Evolutionary conservation across 1,140 invertebrate genomes (phyloP), one percentile per base, ranked within the genome.

Genomic region (Anastatus disparis): DNA sequence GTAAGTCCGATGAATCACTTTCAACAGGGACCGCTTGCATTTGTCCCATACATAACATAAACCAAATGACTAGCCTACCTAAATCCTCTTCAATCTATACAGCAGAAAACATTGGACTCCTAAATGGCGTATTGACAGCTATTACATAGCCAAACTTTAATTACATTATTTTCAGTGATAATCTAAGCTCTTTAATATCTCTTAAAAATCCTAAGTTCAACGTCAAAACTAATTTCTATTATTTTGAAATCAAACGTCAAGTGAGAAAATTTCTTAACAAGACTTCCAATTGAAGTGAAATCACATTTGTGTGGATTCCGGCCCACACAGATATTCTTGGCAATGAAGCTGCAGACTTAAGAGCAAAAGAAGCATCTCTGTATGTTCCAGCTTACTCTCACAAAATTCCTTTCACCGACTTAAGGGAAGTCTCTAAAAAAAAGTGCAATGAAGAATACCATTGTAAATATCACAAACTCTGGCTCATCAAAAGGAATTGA

Each of bases 61-160:
- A 20, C 3, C 31, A 22, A 8, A 22, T 13, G 3, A 53, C 35
- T 35, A n/a, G n/a, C n/a, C n/a, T n/a, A n/a, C n/a, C n/a, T n/a
- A n/a, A n/a, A n/a, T n/a, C n/a, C n/a, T n/a, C n/a, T n/a, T n/a
- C n/a, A n/a, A n/a, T n/a, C n/a, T n/a, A n/a, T n/a, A n/a, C n/a
- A n/a, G n/a, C n/a, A 8, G 66, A 68, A 50, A 48, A 55, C 20
- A 13, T 59, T 48, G 66, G 52, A 15, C 13, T 67, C 24, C 44
- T 38, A 24, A 31, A 56, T 26, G 65, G 52, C 1, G 3, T 67
- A 1, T 35, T 56, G 13, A 10, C 58, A 26, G 65, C 65, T 17
- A 12, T 66, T 4, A 22, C 53, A 42, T 3, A 35, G 15, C 13
- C 26, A 3, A 6, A 31, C 3, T n/a, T 24, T 6, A 52, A 53